Conservation (phyloP, 2,888 invertebrate species). For the Hypercompe scribonia region DNA sequence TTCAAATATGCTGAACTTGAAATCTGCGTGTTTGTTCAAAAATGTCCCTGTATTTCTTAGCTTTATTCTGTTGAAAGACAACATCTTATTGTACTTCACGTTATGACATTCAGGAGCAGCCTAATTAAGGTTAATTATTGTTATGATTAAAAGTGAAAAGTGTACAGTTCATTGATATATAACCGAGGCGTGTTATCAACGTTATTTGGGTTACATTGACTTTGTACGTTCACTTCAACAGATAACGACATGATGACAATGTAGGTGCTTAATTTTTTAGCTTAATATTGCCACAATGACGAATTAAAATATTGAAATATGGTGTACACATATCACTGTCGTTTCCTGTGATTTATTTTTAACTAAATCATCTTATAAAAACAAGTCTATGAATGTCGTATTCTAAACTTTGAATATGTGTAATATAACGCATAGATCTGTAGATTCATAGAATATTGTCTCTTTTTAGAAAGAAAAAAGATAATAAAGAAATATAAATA, state of each 20-base stretch:
- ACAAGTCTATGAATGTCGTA: too few species aligned
- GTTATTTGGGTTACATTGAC: conserved; percentile 13
- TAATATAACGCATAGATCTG: too few species aligned
- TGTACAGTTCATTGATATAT: not conserved
- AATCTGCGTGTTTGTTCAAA: too few species aligned
- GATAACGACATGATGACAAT: not conserved
- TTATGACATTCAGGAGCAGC: too few species aligned
- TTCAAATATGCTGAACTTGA: too few species aligned
- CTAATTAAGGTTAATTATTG: not conserved
- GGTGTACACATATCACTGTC: not conserved
- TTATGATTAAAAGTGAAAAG: not conserved
- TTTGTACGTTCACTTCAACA: not conserved
- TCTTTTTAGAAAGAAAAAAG: too few species aligned
- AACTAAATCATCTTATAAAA: too few species aligned
- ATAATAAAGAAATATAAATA: not conserved
- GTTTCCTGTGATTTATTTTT: too few species aligned
- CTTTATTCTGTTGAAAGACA: not conserved
- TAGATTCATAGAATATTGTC: too few species aligned
- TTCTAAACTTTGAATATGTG: too few species aligned
- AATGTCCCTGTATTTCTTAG: not conserved
- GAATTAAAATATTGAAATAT: not conserved
- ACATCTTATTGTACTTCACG: too few species aligned
- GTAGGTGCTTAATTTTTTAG: not conserved
- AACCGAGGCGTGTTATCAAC: conserved; percentile 6
- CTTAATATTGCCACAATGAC: not conserved